Evolutionary conservation across 2,797 vertebrate species (phyloP), one percentile per base, ranked within the genome.

Genomic region (Megalops cyprinoides): DNA sequence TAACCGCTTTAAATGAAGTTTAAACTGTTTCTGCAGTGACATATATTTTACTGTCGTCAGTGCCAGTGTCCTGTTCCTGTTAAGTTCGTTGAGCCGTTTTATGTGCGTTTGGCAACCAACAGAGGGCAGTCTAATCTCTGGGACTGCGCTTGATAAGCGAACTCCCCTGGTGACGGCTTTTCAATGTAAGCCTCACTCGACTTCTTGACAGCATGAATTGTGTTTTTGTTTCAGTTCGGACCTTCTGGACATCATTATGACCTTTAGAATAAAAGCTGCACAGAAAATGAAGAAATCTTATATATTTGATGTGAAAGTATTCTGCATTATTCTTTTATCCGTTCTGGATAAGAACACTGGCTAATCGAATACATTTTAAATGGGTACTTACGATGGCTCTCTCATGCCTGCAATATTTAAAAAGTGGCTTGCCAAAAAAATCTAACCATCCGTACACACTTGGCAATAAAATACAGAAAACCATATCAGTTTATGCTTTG

Each of bases 101-200:
- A 62, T 12, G 25, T 28, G 58, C 25, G 1, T 37, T n/a, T 39
- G 51, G n/a, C 14, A 53, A 74, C 81, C 86, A 80, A 80, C 25
- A 87, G 84, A 83, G 77, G 82, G 81, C 84, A 81, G 67, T 84
- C 18, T 62, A 76, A 81, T 67, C 83, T 83, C 53, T 80, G 44
- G 9, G 76, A 79, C 49, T 28, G 44, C 44, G 42, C 28, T 25
- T 14, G 69, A 34, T 9, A 37, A 20, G 23, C 44, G 42, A 25
- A 37, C 14, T 56, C 31, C 53, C 15, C 23, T 53, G 7, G 39
- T 55, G 5, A 34, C 56, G 53, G 20, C 15, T 51, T 76, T 76
- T 55, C 51, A n/a, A 20, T 25, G 25, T 23, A 56, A 76, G 20
- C 42, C 42, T 53, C 20, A 51, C 34, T 58, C 51, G 44, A 39